Conservation (phyloP, 2,797 vertebrate species). For the Brachyalestes nurse region DNA sequence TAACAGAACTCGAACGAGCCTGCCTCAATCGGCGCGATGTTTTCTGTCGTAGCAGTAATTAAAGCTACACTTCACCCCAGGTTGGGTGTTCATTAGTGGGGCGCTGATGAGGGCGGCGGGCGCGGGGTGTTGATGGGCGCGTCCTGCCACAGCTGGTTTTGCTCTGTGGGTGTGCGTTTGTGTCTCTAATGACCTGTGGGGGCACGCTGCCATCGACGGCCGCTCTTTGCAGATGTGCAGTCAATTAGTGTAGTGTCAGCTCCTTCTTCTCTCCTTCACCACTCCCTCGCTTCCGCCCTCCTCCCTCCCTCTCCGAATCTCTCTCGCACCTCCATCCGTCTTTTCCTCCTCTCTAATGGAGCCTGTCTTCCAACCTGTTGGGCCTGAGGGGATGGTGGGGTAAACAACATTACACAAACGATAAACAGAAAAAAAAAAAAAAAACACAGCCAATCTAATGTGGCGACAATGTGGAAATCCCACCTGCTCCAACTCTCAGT, state of each 20-base stretch:
- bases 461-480: slow-evolving; percentile 5
- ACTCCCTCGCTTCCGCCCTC: slow-evolving; percentile 16
- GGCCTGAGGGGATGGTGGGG: slow-evolving; percentile 33
- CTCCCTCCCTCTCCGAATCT: slow-evolving; percentile 23
- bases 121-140: slow-evolving; percentile 8
- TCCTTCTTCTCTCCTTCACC: slow-evolving; percentile 10
- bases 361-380: slow-evolving; percentile 50
- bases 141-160: slow-evolving; percentile 14
- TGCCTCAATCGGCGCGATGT: slow-evolving; percentile 10
- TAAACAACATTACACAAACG: slow-evolving; percentile 52
- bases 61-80: slow-evolving; percentile 41
- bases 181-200: slow-evolving; percentile 50
- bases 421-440: slow-evolving; percentile 44
- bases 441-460: slow-evolving; percentile 15
- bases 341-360: slow-evolving; percentile 55
- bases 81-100: slow-evolving; percentile 51
- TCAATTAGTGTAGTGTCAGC: slow-evolving; percentile 55
- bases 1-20: slow-evolving; percentile 16
- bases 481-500: background rate
- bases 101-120: slow-evolving; percentile 38
- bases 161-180: background rate
- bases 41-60: slow-evolving; percentile 41
- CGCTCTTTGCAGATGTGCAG: slow-evolving; percentile 55
- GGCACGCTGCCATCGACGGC: slow-evolving; percentile 31
- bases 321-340: slow-evolving; percentile 34